Base-by-base conservation (phyloP, 2,888 invertebrate species). In the Neoitamus cyanurus region DNA sequence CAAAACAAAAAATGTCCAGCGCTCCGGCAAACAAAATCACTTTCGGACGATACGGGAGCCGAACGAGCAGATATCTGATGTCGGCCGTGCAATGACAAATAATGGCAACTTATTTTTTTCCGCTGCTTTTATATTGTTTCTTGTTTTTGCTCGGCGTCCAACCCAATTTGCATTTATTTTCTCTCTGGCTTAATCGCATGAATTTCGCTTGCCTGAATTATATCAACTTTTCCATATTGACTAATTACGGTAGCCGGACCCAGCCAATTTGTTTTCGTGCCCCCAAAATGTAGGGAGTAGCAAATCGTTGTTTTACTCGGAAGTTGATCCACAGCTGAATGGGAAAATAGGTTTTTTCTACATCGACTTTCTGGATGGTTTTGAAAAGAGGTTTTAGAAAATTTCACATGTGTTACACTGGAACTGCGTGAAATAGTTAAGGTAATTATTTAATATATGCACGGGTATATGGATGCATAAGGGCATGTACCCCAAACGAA, bases 121-220 rank as follows among this genome's bases (percentile, higher is more conserved):
- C 4, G 5, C 5, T 0, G 9, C 0, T 77, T 77, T 77, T 42
- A 42, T 77, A 37, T 9, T 28, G 11, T 30, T 1, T 36, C 15
- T 46, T 77, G 31, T 77, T 46, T 42, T 25, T 77, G 20, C n/a
- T 46, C 25, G 7, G 7, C 28, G 15, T 46, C 28, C 3, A 20
- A 15, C 37, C 77, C 31, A 78, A 78, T 78, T 78, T 78, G 78
- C 78, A 78, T 78, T 78, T 78, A 78, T 78, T 78, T 78, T 20
- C 31, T 7, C 25, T 42, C 78, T 4, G 15, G 42, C 48, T 78
- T 78, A 78, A 48, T 78, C 48, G 78, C n/a, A 78, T 78, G 48
- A 78, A 58, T 78, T 78, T 30, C 31, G 34, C 7, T 20, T 20
- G 48, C n/a, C n/a, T 78, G 78, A 78, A 78, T 78, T 58, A 31